These are phyloP conservation scores for Macroramphosus scolopax DNA, from an alignment of 2,797 vertebrate species.

Conservation along the genomic window DNA sequence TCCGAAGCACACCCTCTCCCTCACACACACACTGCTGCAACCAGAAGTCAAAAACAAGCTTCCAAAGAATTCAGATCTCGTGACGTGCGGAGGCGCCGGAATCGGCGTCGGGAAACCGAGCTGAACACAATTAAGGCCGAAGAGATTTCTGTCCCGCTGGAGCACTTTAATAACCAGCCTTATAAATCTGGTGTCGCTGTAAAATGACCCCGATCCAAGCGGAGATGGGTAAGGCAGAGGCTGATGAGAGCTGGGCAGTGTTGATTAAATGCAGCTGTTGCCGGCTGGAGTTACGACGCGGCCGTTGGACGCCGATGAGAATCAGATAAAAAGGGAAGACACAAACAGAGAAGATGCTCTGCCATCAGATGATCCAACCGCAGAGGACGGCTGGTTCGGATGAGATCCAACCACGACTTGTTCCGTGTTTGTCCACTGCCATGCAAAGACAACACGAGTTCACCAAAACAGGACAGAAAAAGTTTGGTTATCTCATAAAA, in stretches of 20 bases:
- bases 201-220: slow-evolving; percentile 45
- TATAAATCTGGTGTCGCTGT: slow-evolving; percentile 50
- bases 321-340: no score
- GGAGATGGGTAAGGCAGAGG: slow-evolving; percentile 54
- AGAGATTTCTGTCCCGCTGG: slow-evolving; percentile 18
- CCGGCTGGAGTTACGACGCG: slow-evolving; percentile 32
- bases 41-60: not conserved
- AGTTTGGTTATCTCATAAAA: no score
- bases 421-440: no score
- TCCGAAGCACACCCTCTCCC: slow-evolving; percentile 22
- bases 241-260: slow-evolving; percentile 51
- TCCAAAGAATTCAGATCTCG: no score
- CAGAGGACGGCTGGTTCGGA: no score
- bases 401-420: no score
- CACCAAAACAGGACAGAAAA: no score
- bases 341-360: no score
- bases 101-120: not conserved
- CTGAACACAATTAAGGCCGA: slow-evolving; percentile 5
- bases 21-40: slow-evolving; percentile 6
- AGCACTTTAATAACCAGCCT: slow-evolving; percentile 31
- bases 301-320: slow-evolving; percentile 46
- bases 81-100: no score
- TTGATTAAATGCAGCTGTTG: slow-evolving; percentile 71
- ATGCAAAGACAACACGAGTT: no score
- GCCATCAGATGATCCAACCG: no score